phyloP scores from a whole-genome alignment of 2,888 invertebrate genomes.

The Drosophila siamana region DNA sequence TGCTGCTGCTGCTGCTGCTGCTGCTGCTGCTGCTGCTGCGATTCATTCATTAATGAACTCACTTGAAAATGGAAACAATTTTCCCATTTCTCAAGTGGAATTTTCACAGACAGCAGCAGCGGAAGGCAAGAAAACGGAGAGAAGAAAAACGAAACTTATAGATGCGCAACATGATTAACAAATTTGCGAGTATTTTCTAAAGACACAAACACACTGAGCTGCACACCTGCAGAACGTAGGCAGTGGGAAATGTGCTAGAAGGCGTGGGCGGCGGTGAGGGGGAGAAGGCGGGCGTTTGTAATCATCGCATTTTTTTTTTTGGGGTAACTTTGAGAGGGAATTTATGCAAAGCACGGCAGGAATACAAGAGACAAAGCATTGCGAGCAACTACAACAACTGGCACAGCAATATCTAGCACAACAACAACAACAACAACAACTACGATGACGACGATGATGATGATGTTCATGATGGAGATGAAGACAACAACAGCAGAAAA shows the following conservation, averaged over 20 bases:
- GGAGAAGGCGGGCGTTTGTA: no score
- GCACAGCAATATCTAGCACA: slow-evolving; percentile 3
- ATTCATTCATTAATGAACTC: slow-evolving; percentile 48
- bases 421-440: slow-evolving; percentile 13
- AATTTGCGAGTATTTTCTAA: slow-evolving; percentile 49
- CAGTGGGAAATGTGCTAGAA: not conserved
- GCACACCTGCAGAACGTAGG: not conserved
- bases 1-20: not conserved
- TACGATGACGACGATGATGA: not conserved
- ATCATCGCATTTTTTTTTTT: slow-evolving; percentile 49
- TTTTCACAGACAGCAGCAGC: not conserved
- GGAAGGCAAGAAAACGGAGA: not conserved
- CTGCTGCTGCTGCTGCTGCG: not conserved
- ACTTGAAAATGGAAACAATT: slow-evolving; percentile 31
- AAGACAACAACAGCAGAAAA: slow-evolving; percentile 11
- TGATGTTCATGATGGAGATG: not conserved
- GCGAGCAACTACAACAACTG: slow-evolving; percentile 2
- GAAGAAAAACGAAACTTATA: slow-evolving; percentile 10
- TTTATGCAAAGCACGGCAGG: slow-evolving; percentile 77
- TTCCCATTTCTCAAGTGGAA: slow-evolving; percentile 14
- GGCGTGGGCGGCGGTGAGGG: not conserved
- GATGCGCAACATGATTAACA: slow-evolving; percentile 53
- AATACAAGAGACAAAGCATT: slow-evolving; percentile 26
- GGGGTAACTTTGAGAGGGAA: slow-evolving; percentile 39
- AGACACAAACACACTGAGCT: slow-evolving; percentile 14